These are phyloP conservation scores for Peromyscus maniculatus DNA, from an alignment of 2,113 vertebrate genomes.

Conservation along the genomic window DNA sequence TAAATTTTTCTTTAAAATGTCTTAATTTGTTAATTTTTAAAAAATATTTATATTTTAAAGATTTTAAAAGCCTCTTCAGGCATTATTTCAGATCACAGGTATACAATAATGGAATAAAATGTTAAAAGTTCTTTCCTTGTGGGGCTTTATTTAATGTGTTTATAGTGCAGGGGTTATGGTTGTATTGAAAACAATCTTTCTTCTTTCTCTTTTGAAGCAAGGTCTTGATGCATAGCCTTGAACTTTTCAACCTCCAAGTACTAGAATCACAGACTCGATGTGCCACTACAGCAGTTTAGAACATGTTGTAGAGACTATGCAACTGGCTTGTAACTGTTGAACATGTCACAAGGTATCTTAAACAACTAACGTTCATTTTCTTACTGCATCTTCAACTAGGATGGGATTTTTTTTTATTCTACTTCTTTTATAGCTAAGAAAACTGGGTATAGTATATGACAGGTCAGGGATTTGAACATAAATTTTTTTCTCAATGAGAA, in stretches of 20 bases:
- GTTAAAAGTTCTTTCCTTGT: background rate
- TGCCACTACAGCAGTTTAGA: background rate
- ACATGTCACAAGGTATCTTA: background rate
- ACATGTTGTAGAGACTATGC: background rate
- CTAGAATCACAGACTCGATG: background rate
- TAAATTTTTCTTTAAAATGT: background rate
- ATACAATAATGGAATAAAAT: background rate
- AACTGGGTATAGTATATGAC: background rate
- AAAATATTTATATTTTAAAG: background rate
- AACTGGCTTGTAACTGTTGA: background rate
- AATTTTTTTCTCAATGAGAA: background rate
- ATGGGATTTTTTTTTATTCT: background rate
- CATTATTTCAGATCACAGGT: background rate
- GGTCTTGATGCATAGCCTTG: background rate
- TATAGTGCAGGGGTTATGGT: background rate
- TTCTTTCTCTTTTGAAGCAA: background rate
- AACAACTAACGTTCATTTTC: background rate
- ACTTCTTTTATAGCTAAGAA: background rate
- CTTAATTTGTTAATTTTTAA: background rate
- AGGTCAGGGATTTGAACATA: background rate
- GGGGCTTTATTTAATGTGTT: background rate
- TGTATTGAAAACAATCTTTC: background rate
- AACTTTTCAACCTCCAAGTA: background rate
- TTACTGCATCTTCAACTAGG: background rate
- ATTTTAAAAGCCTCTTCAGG: no score